Evolutionary conservation across 2,113 vertebrate genomes (phyloP).

Genomic region (Scartelaos histophorus): DNA sequence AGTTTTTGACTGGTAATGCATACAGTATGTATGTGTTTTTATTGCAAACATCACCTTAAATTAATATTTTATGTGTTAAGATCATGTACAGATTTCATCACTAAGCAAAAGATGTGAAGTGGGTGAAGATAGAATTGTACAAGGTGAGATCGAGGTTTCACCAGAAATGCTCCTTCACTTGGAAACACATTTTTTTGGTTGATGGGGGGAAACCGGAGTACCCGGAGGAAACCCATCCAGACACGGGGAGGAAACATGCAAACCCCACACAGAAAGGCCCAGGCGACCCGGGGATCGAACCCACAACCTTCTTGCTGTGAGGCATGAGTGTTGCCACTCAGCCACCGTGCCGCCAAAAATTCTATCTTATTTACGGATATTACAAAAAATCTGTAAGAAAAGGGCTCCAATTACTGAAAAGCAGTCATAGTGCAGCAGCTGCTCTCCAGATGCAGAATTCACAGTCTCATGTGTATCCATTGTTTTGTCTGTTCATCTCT

Average conservation of each 20-base stretch:
- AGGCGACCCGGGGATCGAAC: too few relatives aligned
- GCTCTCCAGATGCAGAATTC: not conserved
- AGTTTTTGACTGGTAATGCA: too few relatives aligned
- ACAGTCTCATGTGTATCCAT: not conserved
- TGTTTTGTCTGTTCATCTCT: not conserved
- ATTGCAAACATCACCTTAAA: not conserved
- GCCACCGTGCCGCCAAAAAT: too few relatives aligned
- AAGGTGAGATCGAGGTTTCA: not conserved
- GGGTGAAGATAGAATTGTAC: not conserved
- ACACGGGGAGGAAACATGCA: too few relatives aligned
- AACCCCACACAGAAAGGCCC: too few relatives aligned
- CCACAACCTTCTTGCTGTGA: too few relatives aligned
- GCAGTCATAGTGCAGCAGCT: not conserved
- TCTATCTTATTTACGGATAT: not conserved
- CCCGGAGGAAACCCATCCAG: too few relatives aligned
- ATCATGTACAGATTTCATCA: not conserved
- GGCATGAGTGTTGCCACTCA: too few relatives aligned
- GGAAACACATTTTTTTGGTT: too few relatives aligned
- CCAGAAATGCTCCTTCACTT: not conserved
- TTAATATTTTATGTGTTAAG: not conserved
- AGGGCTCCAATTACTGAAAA: not conserved
- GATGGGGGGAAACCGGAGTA: too few relatives aligned
- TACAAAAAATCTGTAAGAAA: not conserved
- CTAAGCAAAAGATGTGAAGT: not conserved
- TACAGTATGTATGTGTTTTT: not conserved